Base-by-base conservation (phyloP, 1,140 invertebrate genomes). In the Temnothorax nylanderi region DNA sequence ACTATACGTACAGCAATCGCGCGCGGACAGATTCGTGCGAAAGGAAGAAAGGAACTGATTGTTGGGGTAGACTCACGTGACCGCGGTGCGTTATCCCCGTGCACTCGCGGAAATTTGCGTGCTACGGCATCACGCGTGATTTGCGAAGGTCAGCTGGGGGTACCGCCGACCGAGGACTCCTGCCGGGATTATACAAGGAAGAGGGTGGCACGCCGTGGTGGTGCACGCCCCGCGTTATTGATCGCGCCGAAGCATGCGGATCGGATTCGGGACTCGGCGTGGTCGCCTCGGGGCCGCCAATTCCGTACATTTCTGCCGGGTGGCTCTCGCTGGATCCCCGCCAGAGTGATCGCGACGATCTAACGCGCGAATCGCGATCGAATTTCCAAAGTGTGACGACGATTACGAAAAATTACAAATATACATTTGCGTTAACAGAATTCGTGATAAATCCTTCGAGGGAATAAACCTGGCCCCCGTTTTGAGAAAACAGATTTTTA, bases 191-290 rank as follows among this genome's bases (percentile, higher is more conserved):
- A 26, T 26, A 88, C 90, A 91, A 93, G 89, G 92, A 93, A 94
- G 92, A 93, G 92, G 90, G 90, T 91, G 76, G 91, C 88, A 87
- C 87, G 65, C 62, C 86, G 89, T 84, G 87, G 77, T 86, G 92
- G 93, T 93, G 92, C 92, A 94, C 93, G 93, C 93, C 93, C 93
- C 91, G 92, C 60, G 92, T 93, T 95, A 95, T 95, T 95, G 94
- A 95, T 95, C 94, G 93, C 81, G 65, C 88, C 89, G 90, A 87
- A 86, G 89, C 91, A 91, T 92, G 93, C 94, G 80, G 69, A 93
- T 92, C 90, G 90, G 92, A 92, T 94, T 95, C 91, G 92, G 90
- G 92, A 77, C 87, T 92, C 91, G 89, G 69, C 71, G 81, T 85
- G 87, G 82, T 90, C 58, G 74, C 88, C 87, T 85, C 72, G 85